Conservation (phyloP, 2,888 invertebrate species). For the Philereme transversata region DNA sequence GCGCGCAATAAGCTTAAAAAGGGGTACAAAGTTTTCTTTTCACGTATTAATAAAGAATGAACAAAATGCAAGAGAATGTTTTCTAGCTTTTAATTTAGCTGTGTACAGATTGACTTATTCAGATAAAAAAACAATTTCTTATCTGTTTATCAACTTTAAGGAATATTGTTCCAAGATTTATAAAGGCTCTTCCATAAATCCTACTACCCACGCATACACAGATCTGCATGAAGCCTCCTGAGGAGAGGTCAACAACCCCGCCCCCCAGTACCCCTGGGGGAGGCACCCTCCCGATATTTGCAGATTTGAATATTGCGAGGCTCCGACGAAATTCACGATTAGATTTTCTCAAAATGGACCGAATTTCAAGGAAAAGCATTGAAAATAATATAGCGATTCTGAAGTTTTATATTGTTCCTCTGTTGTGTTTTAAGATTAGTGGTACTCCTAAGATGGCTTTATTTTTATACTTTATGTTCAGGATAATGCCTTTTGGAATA, state of each 20-base stretch:
- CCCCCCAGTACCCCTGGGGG: conserved; percentile 57
- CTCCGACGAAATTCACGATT: conserved; percentile 67
- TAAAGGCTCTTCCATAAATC: conserved; percentile 42
- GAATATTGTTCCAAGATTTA: too few species aligned
- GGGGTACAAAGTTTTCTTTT: too few species aligned
- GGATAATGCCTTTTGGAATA: conserved; percentile 10
- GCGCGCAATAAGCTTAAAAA: too few species aligned
- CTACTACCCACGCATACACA: conserved; percentile 47
- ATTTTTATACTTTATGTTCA: conserved; percentile 12
- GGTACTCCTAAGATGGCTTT: conserved; percentile 17
- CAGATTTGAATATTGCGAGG: conserved; percentile 74
- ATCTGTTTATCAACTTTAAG: too few species aligned
- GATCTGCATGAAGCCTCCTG: conserved; percentile 58
- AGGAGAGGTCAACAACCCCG: conserved; percentile 72
- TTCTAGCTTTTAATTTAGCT: too few species aligned
- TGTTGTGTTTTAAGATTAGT: conserved; percentile 24
- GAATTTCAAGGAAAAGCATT: conserved; percentile 36
- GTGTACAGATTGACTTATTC: too few species aligned
- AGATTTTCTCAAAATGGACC: conserved; percentile 59
- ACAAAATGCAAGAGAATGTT: too few species aligned
- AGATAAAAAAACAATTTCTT: too few species aligned
- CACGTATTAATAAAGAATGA: too few species aligned
- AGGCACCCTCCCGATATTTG: conserved; percentile 63
- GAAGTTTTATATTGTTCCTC: conserved; percentile 20
- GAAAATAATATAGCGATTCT: conserved; percentile 36